Evolutionary conservation across 1,140 invertebrate species (phyloP), one percentile per base, ranked within the genome.

Genomic region (Drosophila triauraria): DNA sequence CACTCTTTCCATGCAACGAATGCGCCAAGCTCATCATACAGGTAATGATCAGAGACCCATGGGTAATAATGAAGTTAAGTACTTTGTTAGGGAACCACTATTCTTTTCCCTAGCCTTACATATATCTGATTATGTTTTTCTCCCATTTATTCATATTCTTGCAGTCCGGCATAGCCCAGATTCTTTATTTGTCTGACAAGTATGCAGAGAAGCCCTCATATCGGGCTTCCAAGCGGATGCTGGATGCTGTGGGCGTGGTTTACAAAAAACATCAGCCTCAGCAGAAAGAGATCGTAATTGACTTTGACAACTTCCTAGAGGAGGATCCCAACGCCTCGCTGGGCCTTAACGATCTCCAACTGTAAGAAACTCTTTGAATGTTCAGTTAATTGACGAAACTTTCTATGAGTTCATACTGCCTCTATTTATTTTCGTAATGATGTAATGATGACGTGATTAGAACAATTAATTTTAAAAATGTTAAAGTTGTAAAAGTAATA

Each of bases 1-100:
- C 95, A 1, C 92, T 98, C 8, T 99, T 99, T 93, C 98, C 98
- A 0, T 99, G 98, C 91, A 99, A 99, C 91, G 98, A 99, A 93
- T 99, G 98, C 94, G 97, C 98, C 0, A 99, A 99, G 94, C 93
- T 98, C 4, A 98, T 99, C n/a, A 98, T 99, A 88, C 98, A 77
- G 63, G 75, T 75, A 44, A 43, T 4, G 2, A n/a, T 40, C 12
- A 15, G 13, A 38, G 20, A 3, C 8, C 17, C 3, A 0, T 53
- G 50, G 17, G 13, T 32, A 8, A 32, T 32, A 8, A 8, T 9
- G 30, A 9, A 35, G 9, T 35, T 20, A 12, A 35, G 10, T 10
- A 35, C 9, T 35, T 12, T 10, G 10, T 35, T 35, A 20, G 20
- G 20, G 20, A 20, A 7, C 3, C 0, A n/a, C 10, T 25, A 30